A percentile compares a stretch with the other conserved stretches of the same genome.
Conservation (phyloP, 2,113 vertebrate genomes). For the Pelvicachromis taeniatus region DNA sequence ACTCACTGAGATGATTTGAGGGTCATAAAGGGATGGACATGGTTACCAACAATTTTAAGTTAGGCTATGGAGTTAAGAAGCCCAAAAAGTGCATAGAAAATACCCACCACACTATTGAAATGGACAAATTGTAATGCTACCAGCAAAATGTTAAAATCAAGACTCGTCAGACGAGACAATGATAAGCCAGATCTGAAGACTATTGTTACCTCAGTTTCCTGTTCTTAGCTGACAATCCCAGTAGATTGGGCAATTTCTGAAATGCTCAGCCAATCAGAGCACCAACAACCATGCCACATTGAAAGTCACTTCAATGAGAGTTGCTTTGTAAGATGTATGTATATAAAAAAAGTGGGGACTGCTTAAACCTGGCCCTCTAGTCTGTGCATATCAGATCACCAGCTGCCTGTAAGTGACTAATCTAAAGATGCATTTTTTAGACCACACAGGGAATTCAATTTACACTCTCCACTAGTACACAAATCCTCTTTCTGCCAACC, state of each 20-base stretch:
- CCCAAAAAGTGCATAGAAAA: neutral
- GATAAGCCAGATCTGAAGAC: neutral
- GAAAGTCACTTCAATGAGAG: neutral
- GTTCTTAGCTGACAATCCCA: neutral
- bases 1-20: neutral
- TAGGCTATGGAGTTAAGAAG: neutral
- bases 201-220: neutral
- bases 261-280: neutral
- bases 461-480: neutral
- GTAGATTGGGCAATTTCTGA: neutral
- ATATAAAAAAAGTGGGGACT: constrained; percentile 1
- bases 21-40: neutral
- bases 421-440: constrained; percentile 21
- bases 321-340: neutral
- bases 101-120: neutral
- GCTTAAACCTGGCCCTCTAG: neutral
- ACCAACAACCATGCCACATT: neutral
- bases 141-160: neutral
- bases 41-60: neutral
- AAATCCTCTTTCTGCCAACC: neutral
- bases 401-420: constrained; percentile 14
- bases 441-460: constrained; percentile 7
- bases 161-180: neutral
- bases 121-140: neutral
- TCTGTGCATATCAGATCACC: constrained; percentile 18